Evolutionary conservation across 2,113 vertebrate species (phyloP).

Genomic region (Tachysurus fulvidraco): DNA sequence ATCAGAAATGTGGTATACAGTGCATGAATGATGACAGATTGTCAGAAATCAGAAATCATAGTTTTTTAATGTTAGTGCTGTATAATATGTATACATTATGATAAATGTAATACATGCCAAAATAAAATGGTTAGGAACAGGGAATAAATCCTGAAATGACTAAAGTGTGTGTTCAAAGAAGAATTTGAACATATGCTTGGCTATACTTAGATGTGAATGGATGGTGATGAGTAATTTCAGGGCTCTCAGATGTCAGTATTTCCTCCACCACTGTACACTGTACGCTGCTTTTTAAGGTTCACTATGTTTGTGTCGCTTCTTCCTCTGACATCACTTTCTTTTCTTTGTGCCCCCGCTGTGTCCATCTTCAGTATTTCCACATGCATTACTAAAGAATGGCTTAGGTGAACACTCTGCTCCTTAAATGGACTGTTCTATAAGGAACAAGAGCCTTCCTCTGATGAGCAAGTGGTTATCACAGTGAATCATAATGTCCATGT

Average conservation of each 20-base stretch:
- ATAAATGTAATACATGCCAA: background rate
- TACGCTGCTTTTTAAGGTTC: background rate
- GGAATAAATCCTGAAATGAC: background rate
- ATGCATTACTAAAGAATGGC: background rate
- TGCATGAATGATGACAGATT: slow-evolving; percentile 24
- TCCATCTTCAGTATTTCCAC: slow-evolving; percentile 21
- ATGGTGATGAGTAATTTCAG: slow-evolving; percentile 18
- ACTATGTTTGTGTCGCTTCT: slow-evolving; percentile 3
- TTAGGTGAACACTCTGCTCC: slow-evolving; percentile 32
- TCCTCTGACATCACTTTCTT: slow-evolving; percentile 14
- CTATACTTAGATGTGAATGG: background rate
- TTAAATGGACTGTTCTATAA: background rate
- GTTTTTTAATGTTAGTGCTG: background rate
- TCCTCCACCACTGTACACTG: slow-evolving; percentile 13
- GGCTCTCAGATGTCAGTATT: slow-evolving; percentile 24
- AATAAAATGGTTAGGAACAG: background rate
- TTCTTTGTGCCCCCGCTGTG: background rate
- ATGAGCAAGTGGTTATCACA: slow-evolving; percentile 29
- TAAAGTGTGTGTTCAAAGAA: background rate
- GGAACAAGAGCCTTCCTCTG: background rate
- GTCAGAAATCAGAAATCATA: background rate
- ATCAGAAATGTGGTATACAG: background rate
- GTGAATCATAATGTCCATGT: slow-evolving; percentile 18
- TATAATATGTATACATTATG: background rate
- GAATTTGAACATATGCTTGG: background rate